Percentiles rank a stretch among this genome's conserved stretches.
These are phyloP conservation scores for Patella caerulea DNA, from an alignment of 2,888 invertebrate species.

Conservation along the genomic window DNA sequence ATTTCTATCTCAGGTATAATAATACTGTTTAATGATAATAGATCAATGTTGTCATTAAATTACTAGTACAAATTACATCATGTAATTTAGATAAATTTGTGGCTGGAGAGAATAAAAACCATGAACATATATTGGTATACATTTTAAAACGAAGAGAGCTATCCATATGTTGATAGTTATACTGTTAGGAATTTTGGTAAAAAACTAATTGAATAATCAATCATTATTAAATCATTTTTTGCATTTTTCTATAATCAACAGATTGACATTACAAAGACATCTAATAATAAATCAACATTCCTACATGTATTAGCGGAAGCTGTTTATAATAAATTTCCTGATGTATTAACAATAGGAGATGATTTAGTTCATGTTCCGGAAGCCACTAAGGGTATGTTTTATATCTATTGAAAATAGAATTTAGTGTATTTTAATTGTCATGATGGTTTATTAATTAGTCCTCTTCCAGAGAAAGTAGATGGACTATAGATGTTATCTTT, in stretches of 20 bases:
- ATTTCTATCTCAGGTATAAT: constrained; percentile 64
- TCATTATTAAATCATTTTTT: too few species aligned
- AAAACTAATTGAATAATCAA: too few species aligned
- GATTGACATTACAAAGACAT: constrained; percentile 70
- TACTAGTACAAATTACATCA: too few species aligned
- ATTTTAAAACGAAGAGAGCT: too few species aligned
- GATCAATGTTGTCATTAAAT: too few species aligned
- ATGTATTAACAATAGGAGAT: constrained; percentile 57
- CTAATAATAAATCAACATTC: constrained; percentile 68
- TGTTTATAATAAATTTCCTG: constrained; percentile 62
- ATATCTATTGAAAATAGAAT: neutral
- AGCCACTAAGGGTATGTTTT: constrained; percentile 63
- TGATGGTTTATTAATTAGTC: too few species aligned
- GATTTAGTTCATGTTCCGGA: constrained; percentile 62
- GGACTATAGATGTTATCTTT: neutral
- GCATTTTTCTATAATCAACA: constrained; percentile 33
- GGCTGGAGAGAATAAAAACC: too few species aligned
- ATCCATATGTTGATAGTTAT: too few species aligned
- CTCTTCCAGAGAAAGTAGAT: neutral
- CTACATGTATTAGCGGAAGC: constrained; percentile 68
- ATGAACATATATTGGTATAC: too few species aligned
- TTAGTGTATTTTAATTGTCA: too few species aligned
- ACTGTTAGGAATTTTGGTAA: too few species aligned
- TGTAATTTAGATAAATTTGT: too few species aligned
- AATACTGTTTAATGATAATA: neutral